These are phyloP conservation scores for Liposcelis brunnea DNA, from an alignment of 2,888 invertebrate genomes.

Conservation along the genomic window DNA sequence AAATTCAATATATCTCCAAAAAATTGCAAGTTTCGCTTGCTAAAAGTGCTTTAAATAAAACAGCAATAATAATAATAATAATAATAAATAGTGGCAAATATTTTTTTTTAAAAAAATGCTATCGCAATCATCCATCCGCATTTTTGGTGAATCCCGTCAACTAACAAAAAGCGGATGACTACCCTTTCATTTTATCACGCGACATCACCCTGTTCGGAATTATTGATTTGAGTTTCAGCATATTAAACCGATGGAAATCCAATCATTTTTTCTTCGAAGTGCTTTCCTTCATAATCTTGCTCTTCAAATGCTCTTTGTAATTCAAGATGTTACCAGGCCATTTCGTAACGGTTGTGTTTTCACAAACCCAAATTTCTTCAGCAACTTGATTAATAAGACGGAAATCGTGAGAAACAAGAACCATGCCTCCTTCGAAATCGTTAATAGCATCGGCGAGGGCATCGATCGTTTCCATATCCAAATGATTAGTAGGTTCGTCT, in stretches of 20 bases:
- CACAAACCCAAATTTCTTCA: conserved; percentile 98
- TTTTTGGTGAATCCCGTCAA: too few relatives aligned
- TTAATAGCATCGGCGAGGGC: conserved; percentile 94
- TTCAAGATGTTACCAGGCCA: conserved; percentile 93
- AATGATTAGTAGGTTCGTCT: conserved; percentile 83
- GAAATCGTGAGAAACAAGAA: conserved; percentile 99
- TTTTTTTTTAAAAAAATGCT: too few relatives aligned
- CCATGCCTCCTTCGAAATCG: conserved; percentile 96
- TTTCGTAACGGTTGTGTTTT: conserved; percentile 85
- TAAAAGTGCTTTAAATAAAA: neutral
- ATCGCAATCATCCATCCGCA: too few relatives aligned
- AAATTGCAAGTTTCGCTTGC: too few relatives aligned
- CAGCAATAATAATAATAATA: neutral
- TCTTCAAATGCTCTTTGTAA: conserved; percentile 89
- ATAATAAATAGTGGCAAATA: too few relatives aligned
- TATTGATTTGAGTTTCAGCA: too few relatives aligned
- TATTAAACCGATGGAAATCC: neutral
- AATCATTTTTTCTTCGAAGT: conserved; percentile 6
- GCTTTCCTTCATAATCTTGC: conserved; percentile 58
- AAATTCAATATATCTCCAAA: too few relatives aligned
- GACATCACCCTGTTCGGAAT: too few relatives aligned
- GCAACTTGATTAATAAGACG: conserved; percentile 97
- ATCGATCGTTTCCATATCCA: conserved; percentile 97
- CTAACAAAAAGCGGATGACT: too few relatives aligned
- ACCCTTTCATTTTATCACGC: conserved; percentile 5